Evolutionary conservation across 1,140 invertebrate species (phyloP), one percentile per base, ranked within the genome.

Genomic region (Pachypsylla venusta): DNA sequence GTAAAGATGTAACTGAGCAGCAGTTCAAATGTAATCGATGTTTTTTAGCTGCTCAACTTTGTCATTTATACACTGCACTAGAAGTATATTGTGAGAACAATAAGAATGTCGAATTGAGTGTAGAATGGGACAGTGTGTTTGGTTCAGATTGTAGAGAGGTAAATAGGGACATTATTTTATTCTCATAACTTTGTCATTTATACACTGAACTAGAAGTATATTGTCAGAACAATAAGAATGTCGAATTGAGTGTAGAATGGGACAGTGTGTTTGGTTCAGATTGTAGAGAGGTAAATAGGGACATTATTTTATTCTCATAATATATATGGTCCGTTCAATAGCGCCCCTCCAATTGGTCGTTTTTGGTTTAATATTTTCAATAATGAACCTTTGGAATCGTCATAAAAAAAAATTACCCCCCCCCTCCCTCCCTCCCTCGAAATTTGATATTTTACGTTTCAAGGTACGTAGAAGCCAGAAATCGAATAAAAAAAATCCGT

Each of bases 111-210:
- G 42, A 48, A 3, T 48, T 48, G n/a, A 5, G 4, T 48, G 42
- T 48, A 5, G 42, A 48, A 19, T 48, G 42, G 42, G 16, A 48
- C 16, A 48, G 42, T 48, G 42, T 48, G 42, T 48, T 48, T 48
- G 42, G n/a, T n/a, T 5, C 5, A 4, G 42, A 48, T n/a, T 48
- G 42, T 19, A 48, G 22, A 48, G 42, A 48, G 7, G 42, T 48
- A 48, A 48, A 22, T 35, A 12, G 30, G 30, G 16, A 16, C n/a
- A n/a, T n/a, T n/a, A n/a, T n/a, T n/a, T n/a, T n/a, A n/a, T n/a
- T n/a, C n/a, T n/a, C n/a, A n/a, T n/a, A n/a, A n/a, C n/a, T n/a
- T n/a, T n/a, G n/a, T n/a, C n/a, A n/a, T n/a, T n/a, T n/a, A n/a
- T n/a, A n/a, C n/a, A n/a, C n/a, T n/a, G n/a, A n/a, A n/a, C n/a